Evolutionary conservation across 1,140 invertebrate species (phyloP).

Genomic region (Lepidurus apus): DNA sequence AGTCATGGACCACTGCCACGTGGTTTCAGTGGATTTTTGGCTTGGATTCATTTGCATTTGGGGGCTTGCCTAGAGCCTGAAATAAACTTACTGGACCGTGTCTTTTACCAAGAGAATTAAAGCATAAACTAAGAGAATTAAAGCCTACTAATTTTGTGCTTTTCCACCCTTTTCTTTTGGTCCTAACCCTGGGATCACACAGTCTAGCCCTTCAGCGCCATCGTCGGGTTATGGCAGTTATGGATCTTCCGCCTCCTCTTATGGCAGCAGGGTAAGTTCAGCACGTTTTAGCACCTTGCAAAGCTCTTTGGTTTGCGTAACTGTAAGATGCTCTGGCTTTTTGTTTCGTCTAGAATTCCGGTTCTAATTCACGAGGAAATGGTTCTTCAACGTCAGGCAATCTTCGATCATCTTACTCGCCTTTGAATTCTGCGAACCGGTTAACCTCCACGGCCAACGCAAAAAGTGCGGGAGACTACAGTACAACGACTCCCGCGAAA

Average conservation of each 20-base stretch:
- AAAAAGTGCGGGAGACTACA: background rate
- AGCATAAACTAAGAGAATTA: background rate
- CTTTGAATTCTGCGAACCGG: background rate
- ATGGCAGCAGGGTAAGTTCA: background rate
- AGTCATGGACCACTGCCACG: constrained; percentile 17
- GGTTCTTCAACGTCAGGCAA: constrained; percentile 5
- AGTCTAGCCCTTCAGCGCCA: background rate
- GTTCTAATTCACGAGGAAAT: background rate
- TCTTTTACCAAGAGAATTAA: background rate
- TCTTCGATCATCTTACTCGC: constrained; percentile 13
- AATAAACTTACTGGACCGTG: background rate
- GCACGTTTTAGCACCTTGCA: background rate
- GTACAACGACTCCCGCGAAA: background rate
- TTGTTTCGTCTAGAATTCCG: constrained; percentile 5
- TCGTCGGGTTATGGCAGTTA: background rate
- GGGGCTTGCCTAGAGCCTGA: background rate
- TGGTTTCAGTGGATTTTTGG: background rate
- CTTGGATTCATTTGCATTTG: background rate
- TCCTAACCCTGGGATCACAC: background rate
- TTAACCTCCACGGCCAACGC: background rate
- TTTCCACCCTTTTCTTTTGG: background rate
- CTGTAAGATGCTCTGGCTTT: background rate
- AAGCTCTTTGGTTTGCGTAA: background rate
- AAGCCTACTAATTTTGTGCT: background rate
- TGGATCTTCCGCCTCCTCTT: background rate